Conservation (phyloP, 2,113 vertebrate species). For the Lagopus leucura region DNA sequence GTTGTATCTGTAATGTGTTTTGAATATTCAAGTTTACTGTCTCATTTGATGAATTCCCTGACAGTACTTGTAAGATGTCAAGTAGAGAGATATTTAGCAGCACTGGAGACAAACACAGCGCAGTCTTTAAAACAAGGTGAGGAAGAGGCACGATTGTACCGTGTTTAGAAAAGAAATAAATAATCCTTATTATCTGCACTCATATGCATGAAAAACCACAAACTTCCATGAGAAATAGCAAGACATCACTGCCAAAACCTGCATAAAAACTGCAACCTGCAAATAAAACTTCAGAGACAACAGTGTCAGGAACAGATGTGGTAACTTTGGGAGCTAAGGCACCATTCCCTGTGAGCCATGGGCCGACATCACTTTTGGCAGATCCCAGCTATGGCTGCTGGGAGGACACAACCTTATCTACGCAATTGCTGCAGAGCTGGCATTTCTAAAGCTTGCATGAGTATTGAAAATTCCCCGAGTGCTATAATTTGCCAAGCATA, state of each 20-base stretch:
- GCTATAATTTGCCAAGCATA: background rate
- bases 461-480: background rate
- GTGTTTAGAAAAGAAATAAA: background rate
- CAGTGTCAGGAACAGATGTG: background rate
- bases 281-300: background rate
- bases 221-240: accelerated
- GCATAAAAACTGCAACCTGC: background rate
- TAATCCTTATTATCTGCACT: background rate
- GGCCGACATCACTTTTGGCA: background rate
- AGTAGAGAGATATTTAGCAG: background rate
- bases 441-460: slow-evolving; percentile 16
- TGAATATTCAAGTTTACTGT: background rate
- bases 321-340: background rate
- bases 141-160: background rate
- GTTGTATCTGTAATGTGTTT: background rate
- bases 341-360: background rate
- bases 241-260: background rate
- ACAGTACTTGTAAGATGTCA: background rate
- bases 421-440: background rate
- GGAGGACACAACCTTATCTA: background rate
- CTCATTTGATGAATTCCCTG: background rate
- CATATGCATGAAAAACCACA: accelerated
- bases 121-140: background rate
- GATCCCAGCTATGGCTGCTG: background rate
- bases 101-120: accelerated